phyloP scores from a whole-genome alignment of 2,113 vertebrate species.

The Pica pica region DNA sequence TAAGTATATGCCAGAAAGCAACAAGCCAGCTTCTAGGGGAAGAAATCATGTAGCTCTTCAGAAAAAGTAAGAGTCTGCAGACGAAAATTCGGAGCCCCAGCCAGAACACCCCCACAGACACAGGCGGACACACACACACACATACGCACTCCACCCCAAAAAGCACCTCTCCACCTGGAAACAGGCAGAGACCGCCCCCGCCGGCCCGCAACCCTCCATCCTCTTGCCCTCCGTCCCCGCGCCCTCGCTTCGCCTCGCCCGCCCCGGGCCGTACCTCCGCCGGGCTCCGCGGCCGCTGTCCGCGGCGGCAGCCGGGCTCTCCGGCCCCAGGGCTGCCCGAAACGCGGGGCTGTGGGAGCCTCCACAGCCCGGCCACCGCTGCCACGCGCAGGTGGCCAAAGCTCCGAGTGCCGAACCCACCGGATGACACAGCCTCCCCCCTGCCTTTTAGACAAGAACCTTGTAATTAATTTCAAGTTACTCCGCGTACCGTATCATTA shows the following conservation, averaged over 20 bases:
- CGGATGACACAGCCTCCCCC: conserved; percentile 43
- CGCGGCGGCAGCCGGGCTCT: not conserved
- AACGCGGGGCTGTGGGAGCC: not conserved
- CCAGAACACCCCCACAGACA: not conserved
- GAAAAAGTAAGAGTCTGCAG: not conserved
- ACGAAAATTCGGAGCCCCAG: not conserved
- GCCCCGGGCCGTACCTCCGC: not conserved
- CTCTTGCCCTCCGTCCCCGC: not conserved
- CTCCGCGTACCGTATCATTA: conserved; percentile 53
- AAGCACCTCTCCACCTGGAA: not conserved
- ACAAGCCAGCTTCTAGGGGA: conserved; percentile 9
- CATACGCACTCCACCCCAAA: not conserved
- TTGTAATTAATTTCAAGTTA: conserved; percentile 73
- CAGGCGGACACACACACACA: not conserved
- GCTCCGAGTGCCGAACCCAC: conserved; percentile 28
- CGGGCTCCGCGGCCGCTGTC: not conserved
- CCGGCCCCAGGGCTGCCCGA: not conserved
- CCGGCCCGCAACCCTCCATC: not conserved
- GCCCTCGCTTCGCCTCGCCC: not conserved
- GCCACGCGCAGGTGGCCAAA: conserved; percentile 73
- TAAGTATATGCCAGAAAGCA: conserved; percentile 29
- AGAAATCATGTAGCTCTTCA: not conserved
- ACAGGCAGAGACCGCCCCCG: not conserved
- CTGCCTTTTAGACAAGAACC: conserved; percentile 58
- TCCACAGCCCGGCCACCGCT: not conserved